Conservation (phyloP, 2,888 invertebrate genomes). For the Phortica okadai region DNA sequence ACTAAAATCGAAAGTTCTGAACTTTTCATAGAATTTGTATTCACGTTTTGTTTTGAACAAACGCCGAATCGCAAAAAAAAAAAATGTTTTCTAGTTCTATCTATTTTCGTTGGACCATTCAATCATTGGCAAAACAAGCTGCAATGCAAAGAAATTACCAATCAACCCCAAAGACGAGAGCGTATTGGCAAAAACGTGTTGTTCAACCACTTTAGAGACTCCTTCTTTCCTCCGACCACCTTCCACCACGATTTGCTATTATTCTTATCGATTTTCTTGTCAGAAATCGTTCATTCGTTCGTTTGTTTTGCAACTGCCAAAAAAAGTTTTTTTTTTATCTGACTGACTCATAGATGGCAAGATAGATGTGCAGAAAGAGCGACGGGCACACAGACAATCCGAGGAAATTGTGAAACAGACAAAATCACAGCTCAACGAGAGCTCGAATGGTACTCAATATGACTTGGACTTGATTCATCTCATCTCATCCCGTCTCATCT, state of each 20-base stretch:
- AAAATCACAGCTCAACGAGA: not conserved
- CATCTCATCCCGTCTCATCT: too few species aligned
- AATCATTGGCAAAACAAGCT: constrained; percentile 15
- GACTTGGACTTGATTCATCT: too few species aligned
- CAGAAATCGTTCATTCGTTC: constrained; percentile 47
- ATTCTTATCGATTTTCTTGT: constrained; percentile 62
- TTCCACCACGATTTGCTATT: constrained; percentile 42
- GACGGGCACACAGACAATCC: not conserved
- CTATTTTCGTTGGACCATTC: not conserved
- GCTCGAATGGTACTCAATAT: not conserved
- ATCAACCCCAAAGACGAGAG: too few species aligned
- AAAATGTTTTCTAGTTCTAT: constrained; percentile 4
- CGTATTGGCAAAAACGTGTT: too few species aligned
- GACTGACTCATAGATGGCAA: not conserved
- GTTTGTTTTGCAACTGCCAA: constrained; percentile 39
- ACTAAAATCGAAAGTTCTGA: not conserved
- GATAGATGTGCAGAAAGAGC: not conserved
- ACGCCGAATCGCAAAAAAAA: not conserved
- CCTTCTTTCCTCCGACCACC: not conserved
- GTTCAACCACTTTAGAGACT: not conserved
- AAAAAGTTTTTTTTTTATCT: constrained; percentile 53
- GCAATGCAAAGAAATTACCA: constrained; percentile 33
- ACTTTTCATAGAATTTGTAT: not conserved
- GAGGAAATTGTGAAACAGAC: not conserved
- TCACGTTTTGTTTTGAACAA: constrained; percentile 4